Base-by-base conservation (phyloP, 2,113 vertebrate species). In the Raphicerus campestris region DNA sequence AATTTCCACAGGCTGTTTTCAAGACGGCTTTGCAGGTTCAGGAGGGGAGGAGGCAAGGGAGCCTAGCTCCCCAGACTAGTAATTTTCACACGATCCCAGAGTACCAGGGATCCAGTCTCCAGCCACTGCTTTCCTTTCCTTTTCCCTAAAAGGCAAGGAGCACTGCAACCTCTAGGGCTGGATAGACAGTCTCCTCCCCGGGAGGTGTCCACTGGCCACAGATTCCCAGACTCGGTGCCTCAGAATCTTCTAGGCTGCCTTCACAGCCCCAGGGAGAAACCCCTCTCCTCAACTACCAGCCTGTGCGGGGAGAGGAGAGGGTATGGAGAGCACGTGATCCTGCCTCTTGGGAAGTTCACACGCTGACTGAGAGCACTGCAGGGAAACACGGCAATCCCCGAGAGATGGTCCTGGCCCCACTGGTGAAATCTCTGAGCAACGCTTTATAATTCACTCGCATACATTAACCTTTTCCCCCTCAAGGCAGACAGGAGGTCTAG, bases 111-210 rank as follows among this genome's bases (percentile, higher is more conserved):
- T 45, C 13, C 53, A 45, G 61, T 19, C 45, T 30, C 30, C 2
- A 61, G 55, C 80, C 16, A 22, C 11, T 5, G 42, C 49, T 10
- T 32, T 30, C 20, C 26, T 3, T 13, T 9, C 13, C 32, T 60
- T 15, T 60, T 60, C 88, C 42, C 39, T n/a, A 17, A 61, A 60
- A 86, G 51, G 51, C 75, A 30, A 14, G 78, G 13, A 53, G 15
- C 0, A 13, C 3, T 26, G 10, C 2, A 2, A 24, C 53, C 35
- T 14, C 6, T 0, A 22, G 19, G 53, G 10, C 19, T 2, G 66
- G 1, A 17, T 5, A 20, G 13, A 35, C 7, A 8, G 47, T 7
- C 30, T 30, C 14, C 45, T 89, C n/a, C 49, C 9, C 3, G 5
- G 17, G 9, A 20, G 0, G 2, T 22, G 28, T 19, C 3, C 63